Conservation (phyloP, 2,797 vertebrate genomes). For the Gobionotothen gibberifrons region DNA sequence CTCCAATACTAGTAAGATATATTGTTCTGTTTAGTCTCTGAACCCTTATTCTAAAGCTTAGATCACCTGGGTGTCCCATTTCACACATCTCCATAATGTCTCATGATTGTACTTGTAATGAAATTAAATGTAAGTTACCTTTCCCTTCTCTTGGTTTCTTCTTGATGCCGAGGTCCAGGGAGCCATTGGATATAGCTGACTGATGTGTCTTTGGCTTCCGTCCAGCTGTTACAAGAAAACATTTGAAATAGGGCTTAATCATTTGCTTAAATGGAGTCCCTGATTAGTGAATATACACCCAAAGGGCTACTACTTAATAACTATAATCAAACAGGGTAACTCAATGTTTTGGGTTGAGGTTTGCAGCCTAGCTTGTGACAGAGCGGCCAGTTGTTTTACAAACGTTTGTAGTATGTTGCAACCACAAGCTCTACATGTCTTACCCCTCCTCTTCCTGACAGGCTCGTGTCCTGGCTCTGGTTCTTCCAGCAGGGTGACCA, state of each 20-base stretch:
- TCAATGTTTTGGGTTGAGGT: conserved; percentile 13
- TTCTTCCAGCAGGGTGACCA: conserved; percentile 87
- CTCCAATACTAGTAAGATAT: no score
- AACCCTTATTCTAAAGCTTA: no score
- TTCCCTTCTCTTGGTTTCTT: conserved; percentile 97
- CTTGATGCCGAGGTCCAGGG: conserved; percentile 93
- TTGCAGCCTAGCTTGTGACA: conserved; percentile 17
- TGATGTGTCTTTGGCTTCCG: conserved; percentile 93
- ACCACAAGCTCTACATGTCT: not conserved
- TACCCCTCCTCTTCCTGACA: conserved; percentile 93
- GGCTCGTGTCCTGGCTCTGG: conserved; percentile 84
- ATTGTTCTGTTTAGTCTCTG: no score
- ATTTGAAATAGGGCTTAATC: not conserved
- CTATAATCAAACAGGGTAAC: not conserved
- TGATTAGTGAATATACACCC: not conserved
- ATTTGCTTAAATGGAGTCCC: not conserved
- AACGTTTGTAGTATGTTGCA: not conserved
- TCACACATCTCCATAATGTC: no score
- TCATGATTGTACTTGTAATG: no score
- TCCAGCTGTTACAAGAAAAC: conserved; percentile 84
- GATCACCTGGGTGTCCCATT: no score
- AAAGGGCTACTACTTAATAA: conserved; percentile 45
- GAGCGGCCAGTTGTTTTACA: conserved; percentile 31
- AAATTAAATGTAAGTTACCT: conserved; percentile 81
- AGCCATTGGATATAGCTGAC: conserved; percentile 86